Conservation (phyloP, 2,888 invertebrate species). For the Nipponacmea schrenckii region DNA sequence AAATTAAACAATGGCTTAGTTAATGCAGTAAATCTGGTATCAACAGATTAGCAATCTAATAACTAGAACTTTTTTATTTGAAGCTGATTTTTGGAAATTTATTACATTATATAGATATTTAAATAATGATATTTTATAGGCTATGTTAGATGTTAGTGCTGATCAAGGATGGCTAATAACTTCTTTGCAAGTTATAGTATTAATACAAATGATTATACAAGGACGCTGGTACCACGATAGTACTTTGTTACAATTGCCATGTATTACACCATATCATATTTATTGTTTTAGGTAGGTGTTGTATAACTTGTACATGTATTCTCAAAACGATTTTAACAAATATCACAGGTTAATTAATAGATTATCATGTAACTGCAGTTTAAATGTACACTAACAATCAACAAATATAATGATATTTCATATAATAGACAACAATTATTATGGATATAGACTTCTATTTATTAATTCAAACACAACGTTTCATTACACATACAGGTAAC, state of each 20-base stretch:
- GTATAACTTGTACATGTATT: not conserved
- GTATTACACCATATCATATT: constrained; percentile 74
- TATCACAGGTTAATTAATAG: not conserved
- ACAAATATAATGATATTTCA: too few relatives aligned
- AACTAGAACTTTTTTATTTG: too few relatives aligned
- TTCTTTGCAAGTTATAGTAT: constrained; percentile 78
- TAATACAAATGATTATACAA: constrained; percentile 91
- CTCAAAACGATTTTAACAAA: too few relatives aligned
- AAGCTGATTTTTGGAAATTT: too few relatives aligned
- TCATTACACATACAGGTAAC: too few relatives aligned
- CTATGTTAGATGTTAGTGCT: constrained; percentile 94
- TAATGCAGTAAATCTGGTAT: not conserved
- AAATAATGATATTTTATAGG: constrained; percentile 72
- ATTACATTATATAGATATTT: not conserved
- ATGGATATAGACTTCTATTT: too few relatives aligned
- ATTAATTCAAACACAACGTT: too few relatives aligned
- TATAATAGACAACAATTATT: too few relatives aligned
- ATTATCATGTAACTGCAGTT: not conserved
- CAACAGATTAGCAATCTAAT: too few relatives aligned
- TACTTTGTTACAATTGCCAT: constrained; percentile 79
- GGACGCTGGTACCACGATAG: constrained; percentile 81
- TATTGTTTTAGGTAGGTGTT: constrained; percentile 51
- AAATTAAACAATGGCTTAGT: too few relatives aligned
- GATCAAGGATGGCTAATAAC: constrained; percentile 90
- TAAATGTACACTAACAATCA: not conserved